Base-by-base conservation (phyloP, 2,797 vertebrate genomes). In the Sebastes alutus region DNA sequence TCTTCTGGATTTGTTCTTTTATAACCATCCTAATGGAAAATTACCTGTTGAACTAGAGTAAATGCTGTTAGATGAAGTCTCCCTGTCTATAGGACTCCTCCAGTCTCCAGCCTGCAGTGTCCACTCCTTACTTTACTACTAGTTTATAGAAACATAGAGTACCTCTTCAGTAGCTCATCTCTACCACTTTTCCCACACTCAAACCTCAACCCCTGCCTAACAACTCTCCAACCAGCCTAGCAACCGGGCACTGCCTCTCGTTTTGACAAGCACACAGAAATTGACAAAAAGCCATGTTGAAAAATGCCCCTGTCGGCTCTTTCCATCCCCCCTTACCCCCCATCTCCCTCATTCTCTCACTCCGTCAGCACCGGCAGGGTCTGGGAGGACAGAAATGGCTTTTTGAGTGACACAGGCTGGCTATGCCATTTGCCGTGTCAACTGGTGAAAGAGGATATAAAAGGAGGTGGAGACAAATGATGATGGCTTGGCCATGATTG, bases 361-460 rank as follows among this genome's bases (percentile, higher is more conserved):
- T 94, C 89, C 86, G 92, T 94, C 92, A 94, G 83, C 86, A 64
- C 80, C 73, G 88, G 80, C 86, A 80, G 71, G 42, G 83, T 75
- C 78, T 84, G 87, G 84, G 88, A 91, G 89, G 91, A 92, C 93
- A 95, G 89, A 94, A 95, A 95, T 93, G 94, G 92, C 92, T 93
- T 94, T 96, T 93, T 95, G 93, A 96, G 92, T 94, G 94, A 94
- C 93, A 93, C 74, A 60, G 91, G 81, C 89, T 87, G 91, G 89
- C 88, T 81, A 65, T 91, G 88, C 84, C 85, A 91, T 94, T 94
- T 90, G 88, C 81, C 77, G 71, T 83, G 89, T 92, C 93, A 90
- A 87, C 88, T 77, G 78, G 90, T 82, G 88, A 87, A 84, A 86
- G 87, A 88, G 83, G 75, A 90, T 84, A 83, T 85, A 93, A 90